Base-by-base conservation (phyloP, 64 coral and sea anemone genomes). In the Montipora sp. region DNA sequence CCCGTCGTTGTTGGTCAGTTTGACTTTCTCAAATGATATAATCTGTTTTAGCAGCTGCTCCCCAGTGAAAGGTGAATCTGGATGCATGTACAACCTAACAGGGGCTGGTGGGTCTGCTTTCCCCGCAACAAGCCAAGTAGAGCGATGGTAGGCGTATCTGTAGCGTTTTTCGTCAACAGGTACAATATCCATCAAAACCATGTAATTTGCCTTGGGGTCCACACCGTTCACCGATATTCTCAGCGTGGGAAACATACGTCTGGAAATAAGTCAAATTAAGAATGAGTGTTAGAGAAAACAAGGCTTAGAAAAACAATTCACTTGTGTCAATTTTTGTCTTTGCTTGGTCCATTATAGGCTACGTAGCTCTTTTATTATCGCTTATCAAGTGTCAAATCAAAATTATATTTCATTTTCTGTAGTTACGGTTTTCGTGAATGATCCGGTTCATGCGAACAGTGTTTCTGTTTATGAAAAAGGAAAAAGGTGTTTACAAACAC, bases 21-120 rank as follows among this genome's bases (percentile, higher is more conserved):
- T 98, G 36, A 98, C 96, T 98, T 98, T 98, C 75, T 98, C 96
- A 60, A 98, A 98, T 45, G 96, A 98, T 59, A 98, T 84, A 15
- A 95, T 93, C 91, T 98, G 94, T 72, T 95, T 98, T 70, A 95
- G 88, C n/a, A 98, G 94, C 63, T 98, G 96, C 84, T 98, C 96
- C 4, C 96, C 96, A 7, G 96, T 98, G 73, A 98, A 98, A 65
- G 96, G 96, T 5, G 96, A 95, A 80, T 98, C 96, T 61, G 96
- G 96, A 63, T 98, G 96, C 96, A 98, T 98, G 80, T 95, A 98
- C 43, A 98, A 91, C 83, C 96, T 92, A 16, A 95, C 91, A 51
- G 91, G 97, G 83, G 97, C 94, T 21, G 97, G 94, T 48, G 97
- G 97, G 67, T 99, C 97, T 44, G 97, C 97, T 76, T 96, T 99